Evolutionary conservation across 2,888 invertebrate genomes (phyloP), one percentile per base, ranked within the genome.

Genomic region (Drosophila falleni): DNA sequence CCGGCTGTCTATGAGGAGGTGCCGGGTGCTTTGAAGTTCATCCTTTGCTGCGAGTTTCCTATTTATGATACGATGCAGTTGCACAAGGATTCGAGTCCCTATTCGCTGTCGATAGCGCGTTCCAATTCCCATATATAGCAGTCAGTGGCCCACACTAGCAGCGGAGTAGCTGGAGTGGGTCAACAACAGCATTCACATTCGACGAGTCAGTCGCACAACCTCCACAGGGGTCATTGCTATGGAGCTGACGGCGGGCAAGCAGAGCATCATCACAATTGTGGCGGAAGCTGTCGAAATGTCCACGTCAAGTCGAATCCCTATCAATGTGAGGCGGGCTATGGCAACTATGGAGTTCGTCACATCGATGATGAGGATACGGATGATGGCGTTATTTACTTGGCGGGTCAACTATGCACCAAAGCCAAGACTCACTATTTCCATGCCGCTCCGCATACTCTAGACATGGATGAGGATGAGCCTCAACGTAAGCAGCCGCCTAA

Each of bases 31-130:
- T 92, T 98, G 53, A 98, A 98, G 92, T 96, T 95, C 90, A 94
- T 97, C 19, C 91, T 97, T 50, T 98, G 98, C 92, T 98, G 97
- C 90, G 98, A 98, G 92, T 97, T 95, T 89, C 97, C 98, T 0
- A 94, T 98, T 65, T 98, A 98, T 91, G 96, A 98, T 91, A 94
- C 94, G 5, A 93, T 95, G 84, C 95, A 96, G 26, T 95, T 92
- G 26, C 90, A 92, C 29, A 92, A 92, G 78, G 92, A 93, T 67
- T 81, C 90, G 26, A 92, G 93, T 56, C 92, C 92, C 5, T 92
- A 92, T 58, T 91, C 93, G 31, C 78, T 93, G 54, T 92, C 93
- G 19, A 89, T 93, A 71, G 92, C 92, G 37, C 92, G 90, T 59
- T 93, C 93, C 1, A 92, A 93, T 69, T 92, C 93, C 54, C 93